Percentiles rank a stretch among this genome's conserved stretches.
Evolutionary conservation across 35 echinoderm and acorn worm genomes (phyloP).

Genomic region (Hemicentrotus pulcherrimus): DNA sequence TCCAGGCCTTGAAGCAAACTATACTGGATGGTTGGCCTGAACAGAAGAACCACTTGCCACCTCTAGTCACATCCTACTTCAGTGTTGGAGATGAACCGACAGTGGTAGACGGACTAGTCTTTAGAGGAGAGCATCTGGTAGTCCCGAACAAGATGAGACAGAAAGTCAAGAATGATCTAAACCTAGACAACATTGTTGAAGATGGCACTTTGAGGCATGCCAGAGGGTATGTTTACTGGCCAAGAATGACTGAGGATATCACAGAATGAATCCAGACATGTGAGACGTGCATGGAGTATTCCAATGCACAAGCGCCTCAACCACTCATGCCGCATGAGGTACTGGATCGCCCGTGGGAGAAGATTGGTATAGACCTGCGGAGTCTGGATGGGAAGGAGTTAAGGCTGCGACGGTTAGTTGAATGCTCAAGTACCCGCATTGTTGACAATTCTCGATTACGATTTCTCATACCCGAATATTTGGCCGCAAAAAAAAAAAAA

Average conservation of each 20-base stretch:
- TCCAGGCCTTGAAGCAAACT: slow-evolving; percentile 2
- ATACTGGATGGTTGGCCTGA: slow-evolving; percentile 58
- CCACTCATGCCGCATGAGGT: slow-evolving; percentile 44
- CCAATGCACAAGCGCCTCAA: slow-evolving; percentile 1
- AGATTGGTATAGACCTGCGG: not conserved
- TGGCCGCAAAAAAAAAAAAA: too few species aligned
- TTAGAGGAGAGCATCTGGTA: slow-evolving; percentile 50
- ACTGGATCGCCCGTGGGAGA: slow-evolving; percentile 49
- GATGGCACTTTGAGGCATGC: slow-evolving; percentile 18
- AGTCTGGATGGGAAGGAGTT: too few species aligned
- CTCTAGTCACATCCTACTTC: slow-evolving; percentile 33
- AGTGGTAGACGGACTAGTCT: slow-evolving; percentile 54
- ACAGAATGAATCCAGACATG: slow-evolving; percentile 37
- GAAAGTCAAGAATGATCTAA: slow-evolving; percentile 1
- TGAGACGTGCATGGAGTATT: slow-evolving; percentile 44
- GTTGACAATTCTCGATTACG: too few species aligned
- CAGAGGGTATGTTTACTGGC: slow-evolving; percentile 48
- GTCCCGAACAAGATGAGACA: slow-evolving; percentile 51
- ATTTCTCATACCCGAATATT: too few species aligned
- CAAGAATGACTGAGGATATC: slow-evolving; percentile 45
- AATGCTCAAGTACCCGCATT: too few species aligned
- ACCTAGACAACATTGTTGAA: slow-evolving; percentile 47
- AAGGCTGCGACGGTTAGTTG: too few species aligned
- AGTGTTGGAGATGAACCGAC: slow-evolving; percentile 23
- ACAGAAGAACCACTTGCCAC: not conserved